A percentile compares a stretch with the other conserved stretches of the same genome.
phyloP scores from a whole-genome alignment of 2,888 invertebrate species.

The Melanargia galathea region DNA sequence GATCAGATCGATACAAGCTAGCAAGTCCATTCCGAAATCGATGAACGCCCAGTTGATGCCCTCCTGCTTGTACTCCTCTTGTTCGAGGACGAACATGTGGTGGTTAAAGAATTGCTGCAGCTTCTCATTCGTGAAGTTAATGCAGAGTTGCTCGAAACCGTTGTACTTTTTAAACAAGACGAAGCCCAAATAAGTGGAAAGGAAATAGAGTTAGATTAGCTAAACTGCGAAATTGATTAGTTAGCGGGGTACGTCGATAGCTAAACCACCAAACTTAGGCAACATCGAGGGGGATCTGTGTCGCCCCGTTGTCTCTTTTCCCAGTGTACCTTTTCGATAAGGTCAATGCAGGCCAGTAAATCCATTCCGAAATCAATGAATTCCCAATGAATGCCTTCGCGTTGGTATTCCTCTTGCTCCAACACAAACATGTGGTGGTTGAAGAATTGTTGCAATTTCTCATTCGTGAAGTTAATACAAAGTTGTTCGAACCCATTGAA shows the following conservation, averaged over 20 bases:
- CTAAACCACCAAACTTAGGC: constrained; percentile 47
- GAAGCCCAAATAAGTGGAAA: constrained; percentile 58
- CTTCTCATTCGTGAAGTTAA: constrained; percentile 99
- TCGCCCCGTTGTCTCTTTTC: constrained; percentile 57
- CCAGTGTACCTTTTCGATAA: constrained; percentile 96
- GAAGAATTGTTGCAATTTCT: constrained; percentile 99
- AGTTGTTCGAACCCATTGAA: constrained; percentile 99
- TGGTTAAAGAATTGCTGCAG: constrained; percentile 99
- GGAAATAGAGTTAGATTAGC: constrained; percentile 54
- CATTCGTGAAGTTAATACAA: constrained; percentile 99
- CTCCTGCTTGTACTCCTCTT: constrained; percentile 97
- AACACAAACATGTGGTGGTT: constrained; percentile 99
- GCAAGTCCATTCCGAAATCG: constrained; percentile 98
- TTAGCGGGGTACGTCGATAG: constrained; percentile 52
- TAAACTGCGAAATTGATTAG: constrained; percentile 51
- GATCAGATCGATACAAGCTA: constrained; percentile 97
- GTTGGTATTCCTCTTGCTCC: constrained; percentile 99
- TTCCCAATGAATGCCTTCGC: constrained; percentile 98
- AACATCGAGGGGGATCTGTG: constrained; percentile 46
- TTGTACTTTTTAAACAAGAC: constrained; percentile 87
- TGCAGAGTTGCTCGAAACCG: constrained; percentile 98
- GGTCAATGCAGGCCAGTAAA: constrained; percentile 98
- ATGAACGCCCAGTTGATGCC: constrained; percentile 98
- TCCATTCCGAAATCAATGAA: constrained; percentile 99
- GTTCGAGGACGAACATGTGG: constrained; percentile 98